Base-by-base conservation (phyloP, 2,888 invertebrate genomes). In the Tachystola acroxantha region DNA sequence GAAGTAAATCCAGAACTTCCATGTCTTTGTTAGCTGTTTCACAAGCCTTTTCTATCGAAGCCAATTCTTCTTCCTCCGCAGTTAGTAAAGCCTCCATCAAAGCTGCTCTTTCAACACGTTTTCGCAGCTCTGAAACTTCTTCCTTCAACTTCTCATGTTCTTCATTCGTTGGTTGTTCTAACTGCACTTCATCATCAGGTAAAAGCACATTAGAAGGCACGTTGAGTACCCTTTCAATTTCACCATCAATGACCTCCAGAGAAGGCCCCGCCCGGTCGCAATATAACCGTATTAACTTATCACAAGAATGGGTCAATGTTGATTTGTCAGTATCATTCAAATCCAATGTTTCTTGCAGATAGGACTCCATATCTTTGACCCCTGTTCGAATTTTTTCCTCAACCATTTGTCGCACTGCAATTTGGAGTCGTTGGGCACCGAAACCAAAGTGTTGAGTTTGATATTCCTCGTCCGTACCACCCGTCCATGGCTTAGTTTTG, bases 381-480 rank as follows among this genome's bases (percentile, higher is more conserved):
- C 76, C 73, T 5, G 60, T 64, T 30, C 61, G 70, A 36, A 88
- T 75, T 64, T 85, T 85, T 38, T 82, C 72, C 50, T 84, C 77
- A 1, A 85, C 67, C 80, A 88, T 80, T 64, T 79, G 70, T 10
- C 84, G 68, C 16, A 86, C 63, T 2, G 87, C 68, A 31, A 84
- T 79, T 74, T 84, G 78, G 1, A 88, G 54, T 7, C 79, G 65
- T 53, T 85, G 85, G 3, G 80, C 57, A 11, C 87, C 87, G 45
- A 87, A 88, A 32, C 86, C 84, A 35, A 85, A 87, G 46, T 77
- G 79, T 47, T 88, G 85, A 0, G 85, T 85, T 53, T 85, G 81
- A 45, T 86, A 86, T 64, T 88, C 87, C 63, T 88, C 86, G 2
- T 80, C 71, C 10, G 68, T 69, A 7, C 85, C 86, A 29, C 86